Evolutionary conservation across 92 coral and sea anemone genomes (phyloP).

Genomic region (Epizoanthus ramosus): DNA sequence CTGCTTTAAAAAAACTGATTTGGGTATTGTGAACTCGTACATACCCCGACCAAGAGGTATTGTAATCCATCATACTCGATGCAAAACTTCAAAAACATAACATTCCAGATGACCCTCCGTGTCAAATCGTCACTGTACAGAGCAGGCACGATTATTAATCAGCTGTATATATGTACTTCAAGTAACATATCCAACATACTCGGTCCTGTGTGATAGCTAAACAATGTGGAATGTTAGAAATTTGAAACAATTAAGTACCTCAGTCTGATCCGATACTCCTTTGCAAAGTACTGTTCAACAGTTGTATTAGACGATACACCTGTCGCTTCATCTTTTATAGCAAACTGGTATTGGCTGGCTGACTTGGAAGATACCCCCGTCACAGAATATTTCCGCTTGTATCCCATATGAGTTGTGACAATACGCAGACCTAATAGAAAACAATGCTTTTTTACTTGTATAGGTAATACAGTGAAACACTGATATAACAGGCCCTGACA

Average conservation of each 20-base stretch:
- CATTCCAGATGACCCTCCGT: too few relatives aligned
- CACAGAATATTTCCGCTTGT: conserved; percentile 79
- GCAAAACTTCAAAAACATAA: too few relatives aligned
- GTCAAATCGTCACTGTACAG: too few relatives aligned
- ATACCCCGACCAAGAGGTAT: too few relatives aligned
- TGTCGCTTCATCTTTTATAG: conserved; percentile 47
- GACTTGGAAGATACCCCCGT: conserved; percentile 61
- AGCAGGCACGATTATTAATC: too few relatives aligned
- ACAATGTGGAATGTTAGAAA: too few relatives aligned
- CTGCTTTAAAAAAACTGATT: too few relatives aligned
- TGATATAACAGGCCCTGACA: background rate
- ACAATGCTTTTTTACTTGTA: background rate
- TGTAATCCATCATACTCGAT: too few relatives aligned
- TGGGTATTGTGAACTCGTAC: too few relatives aligned
- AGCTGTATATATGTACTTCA: too few relatives aligned
- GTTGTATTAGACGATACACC: conserved; percentile 47
- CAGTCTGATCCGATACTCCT: conserved; percentile 59
- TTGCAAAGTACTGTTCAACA: conserved; percentile 74
- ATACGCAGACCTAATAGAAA: conserved; percentile 68
- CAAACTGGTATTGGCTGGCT: conserved; percentile 54
- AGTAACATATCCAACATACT: too few relatives aligned
- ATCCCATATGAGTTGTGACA: conserved; percentile 64
- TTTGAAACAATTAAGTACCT: conserved; percentile 54
- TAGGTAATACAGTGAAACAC: background rate
- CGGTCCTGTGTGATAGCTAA: too few relatives aligned